phyloP scores from a whole-genome alignment of 2,888 invertebrate species.

The Apodemia zela region DNA sequence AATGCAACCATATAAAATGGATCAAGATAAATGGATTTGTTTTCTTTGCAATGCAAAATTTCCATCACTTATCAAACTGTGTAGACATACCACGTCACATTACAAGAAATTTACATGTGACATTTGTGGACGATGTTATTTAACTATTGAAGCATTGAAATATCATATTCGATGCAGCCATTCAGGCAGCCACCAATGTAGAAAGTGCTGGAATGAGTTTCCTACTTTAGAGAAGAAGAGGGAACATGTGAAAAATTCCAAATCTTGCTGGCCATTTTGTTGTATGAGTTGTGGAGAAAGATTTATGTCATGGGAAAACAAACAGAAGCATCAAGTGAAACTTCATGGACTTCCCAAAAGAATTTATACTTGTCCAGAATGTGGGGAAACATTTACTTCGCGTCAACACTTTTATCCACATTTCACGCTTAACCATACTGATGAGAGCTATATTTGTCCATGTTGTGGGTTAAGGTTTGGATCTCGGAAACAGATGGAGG shows the following conservation, averaged over 20 bases:
- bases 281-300: slow-evolving; percentile 58
- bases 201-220: slow-evolving; percentile 62
- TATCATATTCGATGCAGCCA: slow-evolving; percentile 59
- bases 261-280: slow-evolving; percentile 54
- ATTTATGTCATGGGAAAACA: slow-evolving; percentile 61
- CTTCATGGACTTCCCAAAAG: slow-evolving; percentile 45
- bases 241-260: slow-evolving; percentile 48
- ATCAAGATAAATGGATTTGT: slow-evolving; percentile 54
- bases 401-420: slow-evolving; percentile 57
- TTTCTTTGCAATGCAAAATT: slow-evolving; percentile 51
- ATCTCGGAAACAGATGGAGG: slow-evolving; percentile 47
- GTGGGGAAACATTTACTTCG: slow-evolving; percentile 43
- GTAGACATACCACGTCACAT: slow-evolving; percentile 60
- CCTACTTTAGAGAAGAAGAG: slow-evolving; percentile 46
- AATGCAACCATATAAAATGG: slow-evolving; percentile 57
- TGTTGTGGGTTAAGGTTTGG: slow-evolving; percentile 56
- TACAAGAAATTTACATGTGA: slow-evolving; percentile 62
- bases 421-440: slow-evolving; percentile 53
- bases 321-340: slow-evolving; percentile 51
- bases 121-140: slow-evolving; percentile 57
- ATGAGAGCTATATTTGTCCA: slow-evolving; percentile 50
- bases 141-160: slow-evolving; percentile 53
- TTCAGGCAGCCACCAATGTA: slow-evolving; percentile 49
- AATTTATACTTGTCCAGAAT: slow-evolving; percentile 57
- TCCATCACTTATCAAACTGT: slow-evolving; percentile 51